Base-by-base conservation (phyloP, 2,888 invertebrate genomes). In the Pristionchus maxplancki region DNA sequence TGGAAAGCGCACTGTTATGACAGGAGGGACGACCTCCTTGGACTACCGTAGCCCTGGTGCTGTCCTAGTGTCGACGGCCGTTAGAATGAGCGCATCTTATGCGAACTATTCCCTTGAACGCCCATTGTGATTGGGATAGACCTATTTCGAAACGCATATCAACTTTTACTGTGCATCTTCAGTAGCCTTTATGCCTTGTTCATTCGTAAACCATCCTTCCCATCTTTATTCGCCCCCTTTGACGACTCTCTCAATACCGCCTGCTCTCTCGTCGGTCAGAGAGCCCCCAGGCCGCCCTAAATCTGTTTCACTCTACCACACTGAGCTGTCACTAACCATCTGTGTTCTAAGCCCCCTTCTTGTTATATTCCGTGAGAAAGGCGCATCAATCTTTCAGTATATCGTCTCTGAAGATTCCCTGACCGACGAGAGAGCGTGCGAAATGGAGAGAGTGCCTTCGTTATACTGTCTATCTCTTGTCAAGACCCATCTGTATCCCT, bases 41-140 rank as follows among this genome's bases (percentile, higher is more conserved):
- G 88, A 90, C 15, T 90, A 91, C 62, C 78, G 78, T 98, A 37
- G 99, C 98, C 95, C 96, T 99, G 95, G 99, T 99, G n/a, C 50
- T 78, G 31, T 44, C 82, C n/a, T n/a, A n/a, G n/a, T n/a, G n/a
- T n/a, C n/a, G n/a, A n/a, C n/a, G n/a, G n/a, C n/a, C n/a, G n/a
- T n/a, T n/a, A n/a, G n/a, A n/a, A n/a, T n/a, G n/a, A n/a, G n/a
- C n/a, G n/a, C n/a, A n/a, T n/a, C n/a, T n/a, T n/a, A n/a, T n/a
- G n/a, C n/a, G n/a, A n/a, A n/a, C n/a, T n/a, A n/a, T n/a, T n/a
- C n/a, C n/a, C n/a, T n/a, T n/a, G n/a, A n/a, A n/a, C n/a, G n/a
- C n/a, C n/a, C n/a, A n/a, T n/a, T n/a, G n/a, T n/a, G n/a, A n/a
- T n/a, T n/a, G n/a, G n/a, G n/a, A n/a, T n/a, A n/a, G n/a, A n/a